phyloP scores from a whole-genome alignment of 2,888 invertebrate species.

The Xylophagus ater region DNA sequence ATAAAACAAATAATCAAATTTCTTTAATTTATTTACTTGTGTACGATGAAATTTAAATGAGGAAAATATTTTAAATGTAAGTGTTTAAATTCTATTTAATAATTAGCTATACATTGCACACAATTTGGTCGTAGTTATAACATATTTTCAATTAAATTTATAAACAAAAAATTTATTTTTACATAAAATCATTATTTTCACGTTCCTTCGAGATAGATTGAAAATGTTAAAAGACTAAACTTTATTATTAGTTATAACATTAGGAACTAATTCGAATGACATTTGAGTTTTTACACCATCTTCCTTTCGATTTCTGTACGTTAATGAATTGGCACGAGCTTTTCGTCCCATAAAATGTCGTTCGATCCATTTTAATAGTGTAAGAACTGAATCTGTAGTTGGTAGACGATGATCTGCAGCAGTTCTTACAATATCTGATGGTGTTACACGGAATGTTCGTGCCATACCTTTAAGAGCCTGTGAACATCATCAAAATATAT shows the following conservation, averaged over 20 bases:
- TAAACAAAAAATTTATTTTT: too few species aligned
- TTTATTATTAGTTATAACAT: slow-evolving; percentile 29
- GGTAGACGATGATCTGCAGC: slow-evolving; percentile 78
- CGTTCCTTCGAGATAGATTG: too few species aligned
- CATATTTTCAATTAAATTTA: too few species aligned
- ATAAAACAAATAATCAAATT: too few species aligned
- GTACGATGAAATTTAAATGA: too few species aligned
- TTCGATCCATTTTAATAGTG: slow-evolving; percentile 84
- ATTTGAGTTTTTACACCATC: slow-evolving; percentile 68
- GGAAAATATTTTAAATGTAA: too few species aligned
- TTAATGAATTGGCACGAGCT: slow-evolving; percentile 58
- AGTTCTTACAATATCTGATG: slow-evolving; percentile 73
- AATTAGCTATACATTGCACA: too few species aligned
- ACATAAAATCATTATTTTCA: too few species aligned
- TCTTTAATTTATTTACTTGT: too few species aligned
- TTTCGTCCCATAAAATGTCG: slow-evolving; percentile 69
- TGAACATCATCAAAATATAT: slow-evolving; percentile 10
- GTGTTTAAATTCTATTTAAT: too few species aligned
- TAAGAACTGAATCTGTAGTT: slow-evolving; percentile 78
- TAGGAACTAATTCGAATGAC: slow-evolving; percentile 47
- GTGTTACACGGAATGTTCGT: slow-evolving; percentile 79
- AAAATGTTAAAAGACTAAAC: too few species aligned
- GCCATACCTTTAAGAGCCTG: slow-evolving; percentile 89
- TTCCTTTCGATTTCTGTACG: slow-evolving; percentile 51
- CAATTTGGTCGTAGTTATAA: too few species aligned